Evolutionary conservation across 2,888 invertebrate genomes (phyloP).

Genomic region (Himalopsyche tibetana): DNA sequence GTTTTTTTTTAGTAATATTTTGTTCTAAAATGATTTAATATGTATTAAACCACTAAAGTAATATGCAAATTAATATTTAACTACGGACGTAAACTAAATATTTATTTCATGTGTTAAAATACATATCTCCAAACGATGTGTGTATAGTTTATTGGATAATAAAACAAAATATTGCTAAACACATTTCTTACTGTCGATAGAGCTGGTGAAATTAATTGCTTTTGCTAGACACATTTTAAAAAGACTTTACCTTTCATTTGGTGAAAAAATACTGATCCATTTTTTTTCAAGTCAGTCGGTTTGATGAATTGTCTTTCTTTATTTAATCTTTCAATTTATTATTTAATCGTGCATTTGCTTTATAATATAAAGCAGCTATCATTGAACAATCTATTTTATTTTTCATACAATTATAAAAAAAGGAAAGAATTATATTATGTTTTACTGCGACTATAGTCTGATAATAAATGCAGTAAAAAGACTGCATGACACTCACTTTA

Average conservation of each 20-base stretch:
- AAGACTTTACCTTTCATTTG: not conserved
- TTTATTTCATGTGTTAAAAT: not conserved
- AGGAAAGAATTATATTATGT: too few relatives aligned
- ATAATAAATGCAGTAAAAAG: too few relatives aligned
- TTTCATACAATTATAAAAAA: too few relatives aligned
- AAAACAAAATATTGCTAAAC: not conserved
- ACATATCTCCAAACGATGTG: not conserved
- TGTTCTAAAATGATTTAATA: too few relatives aligned
- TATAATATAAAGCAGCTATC: not conserved
- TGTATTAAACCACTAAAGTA: too few relatives aligned
- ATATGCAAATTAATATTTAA: not conserved
- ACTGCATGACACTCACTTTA: too few relatives aligned
- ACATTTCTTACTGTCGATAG: not conserved
- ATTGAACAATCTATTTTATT: too few relatives aligned
- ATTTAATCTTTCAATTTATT: conserved; percentile 28
- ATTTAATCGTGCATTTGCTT: conserved; percentile 5
- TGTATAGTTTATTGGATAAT: not conserved
- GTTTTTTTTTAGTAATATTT: too few relatives aligned
- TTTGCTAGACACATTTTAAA: not conserved
- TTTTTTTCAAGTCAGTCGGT: not conserved
- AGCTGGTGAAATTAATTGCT: not conserved
- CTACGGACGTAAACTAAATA: not conserved
- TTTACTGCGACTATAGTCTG: too few relatives aligned
- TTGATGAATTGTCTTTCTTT: conserved; percentile 13
- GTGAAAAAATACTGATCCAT: not conserved